Evolutionary conservation across 2,113 vertebrate species (phyloP).

Genomic region (Sylvia atricapilla): DNA sequence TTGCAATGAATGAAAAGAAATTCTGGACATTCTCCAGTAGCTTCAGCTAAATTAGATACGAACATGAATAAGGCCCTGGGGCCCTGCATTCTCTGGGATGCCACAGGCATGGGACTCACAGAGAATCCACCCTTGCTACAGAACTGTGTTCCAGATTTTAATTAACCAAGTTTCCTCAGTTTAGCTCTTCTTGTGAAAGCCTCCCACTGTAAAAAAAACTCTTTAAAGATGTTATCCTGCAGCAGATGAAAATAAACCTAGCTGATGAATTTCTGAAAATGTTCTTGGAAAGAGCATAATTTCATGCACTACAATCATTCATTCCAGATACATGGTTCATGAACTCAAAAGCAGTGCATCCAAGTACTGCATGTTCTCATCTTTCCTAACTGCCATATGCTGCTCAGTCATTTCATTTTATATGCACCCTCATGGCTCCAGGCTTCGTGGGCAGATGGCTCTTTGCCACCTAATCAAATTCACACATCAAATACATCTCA

Average conservation of each 20-base stretch:
- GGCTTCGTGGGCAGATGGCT: constrained; percentile 51
- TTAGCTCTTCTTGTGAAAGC: constrained; percentile 21
- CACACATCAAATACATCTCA: not conserved
- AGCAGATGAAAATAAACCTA: constrained; percentile 34
- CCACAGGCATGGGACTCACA: not conserved
- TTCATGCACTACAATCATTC: constrained; percentile 10
- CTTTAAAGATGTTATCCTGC: not conserved
- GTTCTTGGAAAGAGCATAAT: not conserved
- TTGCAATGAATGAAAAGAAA: not conserved
- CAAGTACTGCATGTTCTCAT: constrained; percentile 47
- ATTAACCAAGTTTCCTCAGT: constrained; percentile 19
- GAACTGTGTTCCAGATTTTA: constrained; percentile 9
- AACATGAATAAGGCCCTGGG: constrained; percentile 13
- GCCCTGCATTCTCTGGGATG: not conserved
- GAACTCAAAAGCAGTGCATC: not conserved
- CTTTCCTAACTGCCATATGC: constrained; percentile 47
- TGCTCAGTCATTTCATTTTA: constrained; percentile 27
- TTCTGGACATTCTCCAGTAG: constrained; percentile 33
- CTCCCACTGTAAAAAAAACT: constrained; percentile 19
- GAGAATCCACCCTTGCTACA: not conserved
- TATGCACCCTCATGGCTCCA: constrained; percentile 18
- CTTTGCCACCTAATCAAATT: constrained; percentile 57
- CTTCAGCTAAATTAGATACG: constrained; percentile 38
- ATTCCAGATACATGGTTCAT: constrained; percentile 24
- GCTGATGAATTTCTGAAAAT: not conserved